Base-by-base conservation (phyloP, 2,113 vertebrate species). In the Donacobius atricapilla region DNA sequence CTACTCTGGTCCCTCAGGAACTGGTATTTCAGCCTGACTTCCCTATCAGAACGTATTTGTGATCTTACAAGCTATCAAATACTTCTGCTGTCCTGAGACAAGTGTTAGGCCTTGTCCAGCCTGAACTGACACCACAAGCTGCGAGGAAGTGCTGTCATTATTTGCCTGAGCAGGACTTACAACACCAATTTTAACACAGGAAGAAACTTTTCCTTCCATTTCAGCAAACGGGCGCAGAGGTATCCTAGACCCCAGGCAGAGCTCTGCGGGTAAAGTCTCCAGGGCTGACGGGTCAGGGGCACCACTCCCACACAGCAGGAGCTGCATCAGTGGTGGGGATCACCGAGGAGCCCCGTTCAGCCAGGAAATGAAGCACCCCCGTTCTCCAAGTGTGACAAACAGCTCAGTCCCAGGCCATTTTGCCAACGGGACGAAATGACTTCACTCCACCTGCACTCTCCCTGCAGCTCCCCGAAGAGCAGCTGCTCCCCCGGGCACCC, bases 341-440 rank as follows among this genome's bases (percentile, higher is more conserved):
- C 10, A 1, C 0, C 40, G 45, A 48, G 66, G 64, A 93, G 61
- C 73, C 22, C 39, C 2, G 3, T 2, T 28, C 9, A 21, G 37
- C 5, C 78, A 58, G 48, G 40, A 27, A 50, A 53, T 28, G n/a
- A 45, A 85, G 57, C 56, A 50, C 0, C 54, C 35, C 25, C 4
- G 3, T 39, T 35, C 23, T 47, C n/a, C 69, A 15, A 9, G 17
- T 6, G 53, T 40, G 58, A 69, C 31, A 48, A 65, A 42, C 2
- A 6, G 42, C 56, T 25, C 16, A 39, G 6, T 1, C 47, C 10
- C 51, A 51, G 30, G 3, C 22, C 22, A 6, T 30, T 10, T 5
- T 35, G n/a, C 40, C 47, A 35, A 0, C 0, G 4, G n/a, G 44
- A 58, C 21, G 22, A 15, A 68, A 37, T 0, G 1, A 30, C 6